Evolutionary conservation across 2,113 vertebrate species (phyloP), one percentile per base, ranked within the genome.

Genomic region (Myodes glareolus): DNA sequence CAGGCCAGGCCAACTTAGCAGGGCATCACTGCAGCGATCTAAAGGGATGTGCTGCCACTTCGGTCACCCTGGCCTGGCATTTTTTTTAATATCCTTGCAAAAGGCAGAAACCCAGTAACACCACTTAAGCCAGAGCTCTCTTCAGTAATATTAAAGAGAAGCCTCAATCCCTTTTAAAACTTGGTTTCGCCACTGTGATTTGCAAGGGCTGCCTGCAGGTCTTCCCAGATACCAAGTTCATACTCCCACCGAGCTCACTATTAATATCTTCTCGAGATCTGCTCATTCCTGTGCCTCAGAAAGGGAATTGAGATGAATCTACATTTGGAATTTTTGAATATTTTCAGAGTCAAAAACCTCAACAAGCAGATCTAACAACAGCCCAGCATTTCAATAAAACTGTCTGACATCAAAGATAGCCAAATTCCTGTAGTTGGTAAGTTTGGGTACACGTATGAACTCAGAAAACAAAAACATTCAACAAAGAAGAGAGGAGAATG

Each of bases 271-370:
- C 61, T 88, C 90, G 42, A 19, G 94, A 78, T 52, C 94, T 93
- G 67, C 88, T 95, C 95, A 90, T 47, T 78, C 63, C 86, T 55
- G 25, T 84, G 45, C 39, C 63, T 70, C 89, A 63, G 85, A 58
- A 90, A 84, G 95, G 61, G 19, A 68, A 58, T 84, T 88, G 42
- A 91, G 45, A 84, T 88, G 36, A 77, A 61, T 45, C 39, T 95
- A 61, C 72, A 90, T 88, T 94, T 84, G 90, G 81, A 94, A 90
- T 73, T 88, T 92, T 94, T 55, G 88, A 95, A 90, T 88, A 95
- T 80, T 67, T 94, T 65, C 73, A 52, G 91, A 87, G 92, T 91
- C 63, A 90, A 96, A 95, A 77, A 19, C 14, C 45, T 90, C n/a
- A 7, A 88, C 29, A 63, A 65, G 75, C 67, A 61, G 14, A 88